Evolutionary conservation across 2,113 vertebrate genomes (phyloP).

Genomic region (Microcebus murinus): DNA sequence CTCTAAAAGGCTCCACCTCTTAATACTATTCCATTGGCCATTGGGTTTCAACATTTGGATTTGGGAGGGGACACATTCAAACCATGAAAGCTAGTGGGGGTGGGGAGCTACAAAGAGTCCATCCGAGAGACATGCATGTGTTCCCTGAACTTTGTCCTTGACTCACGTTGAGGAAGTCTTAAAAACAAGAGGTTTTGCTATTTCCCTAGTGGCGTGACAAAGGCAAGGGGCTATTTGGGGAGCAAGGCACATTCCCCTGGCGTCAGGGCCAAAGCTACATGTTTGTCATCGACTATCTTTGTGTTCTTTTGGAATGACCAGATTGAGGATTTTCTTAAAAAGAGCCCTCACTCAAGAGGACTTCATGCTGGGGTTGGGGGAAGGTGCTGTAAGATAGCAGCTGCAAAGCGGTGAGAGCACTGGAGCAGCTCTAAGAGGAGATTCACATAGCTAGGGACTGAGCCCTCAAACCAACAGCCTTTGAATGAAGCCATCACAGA

Average conservation of each 20-base stretch:
- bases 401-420: accelerated
- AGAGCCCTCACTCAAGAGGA: not conserved
- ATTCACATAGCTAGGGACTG: not conserved
- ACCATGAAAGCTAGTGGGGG: not conserved
- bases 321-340: not conserved
- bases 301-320: not conserved
- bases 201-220: not conserved
- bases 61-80: not conserved
- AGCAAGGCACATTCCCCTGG: not conserved
- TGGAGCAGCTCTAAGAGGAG: not conserved
- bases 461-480: not conserved
- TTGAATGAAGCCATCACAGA: not conserved
- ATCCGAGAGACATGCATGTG: not conserved
- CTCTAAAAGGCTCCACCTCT: not conserved
- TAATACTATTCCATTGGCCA: not conserved
- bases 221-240: not conserved
- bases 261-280: not conserved
- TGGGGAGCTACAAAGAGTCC: not conserved
- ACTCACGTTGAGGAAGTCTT: not conserved
- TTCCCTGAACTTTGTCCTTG: not conserved
- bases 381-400: not conserved
- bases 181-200: not conserved
- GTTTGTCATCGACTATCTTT: not conserved
- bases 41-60: not conserved
- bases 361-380: not conserved